Evolutionary conservation across 2,113 vertebrate species (phyloP), one percentile per base, ranked within the genome.

Genomic region (Pangasianodon hypophthalmus): DNA sequence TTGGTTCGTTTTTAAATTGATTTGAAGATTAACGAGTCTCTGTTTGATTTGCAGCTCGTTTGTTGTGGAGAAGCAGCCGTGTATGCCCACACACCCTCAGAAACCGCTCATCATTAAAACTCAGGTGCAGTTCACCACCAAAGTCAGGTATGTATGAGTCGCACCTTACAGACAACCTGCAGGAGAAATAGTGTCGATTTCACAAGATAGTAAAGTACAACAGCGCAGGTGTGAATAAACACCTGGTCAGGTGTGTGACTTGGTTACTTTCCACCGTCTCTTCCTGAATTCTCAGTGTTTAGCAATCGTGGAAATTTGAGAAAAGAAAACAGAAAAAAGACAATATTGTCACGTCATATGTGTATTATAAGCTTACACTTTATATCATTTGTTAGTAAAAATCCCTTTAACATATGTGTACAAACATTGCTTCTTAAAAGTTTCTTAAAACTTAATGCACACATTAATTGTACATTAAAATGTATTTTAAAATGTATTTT

Each of bases 101-200:
- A 97, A 97, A 89, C 97, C 98, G 6, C 96, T 99, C 94, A 97
- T 99, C 90, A 97, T 99, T 85, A 99, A 99, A 95, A 99, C 98
- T 0, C 97, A 97, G 90, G 98, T 99, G 83, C 98, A 99, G 87
- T 99, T 99, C 95, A 97, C 97, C 89, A 98, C 98, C 58, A 99
- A 99, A 95, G 96, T 99, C 96, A 98, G 98, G 98, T 99, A 96
- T 14, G 81, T 84, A 84, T 90, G 90, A 80, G 56, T 69, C 48
- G 56, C 75, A 32, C 21, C 50, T 18, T 26, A 54, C 85, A 0
- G 41, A 83, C 24, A 48, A 6, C 3, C 37, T 48, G 10, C 58
- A 41, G 32, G n/a, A 41, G 11, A 37, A 67, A 18, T 0, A 5
- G 9, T 29, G 46, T 48, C 46, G 3, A 29, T 50, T 81, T 52